Evolutionary conservation across 1,140 invertebrate species (phyloP).

Genomic region (Zaprionus taronus): DNA sequence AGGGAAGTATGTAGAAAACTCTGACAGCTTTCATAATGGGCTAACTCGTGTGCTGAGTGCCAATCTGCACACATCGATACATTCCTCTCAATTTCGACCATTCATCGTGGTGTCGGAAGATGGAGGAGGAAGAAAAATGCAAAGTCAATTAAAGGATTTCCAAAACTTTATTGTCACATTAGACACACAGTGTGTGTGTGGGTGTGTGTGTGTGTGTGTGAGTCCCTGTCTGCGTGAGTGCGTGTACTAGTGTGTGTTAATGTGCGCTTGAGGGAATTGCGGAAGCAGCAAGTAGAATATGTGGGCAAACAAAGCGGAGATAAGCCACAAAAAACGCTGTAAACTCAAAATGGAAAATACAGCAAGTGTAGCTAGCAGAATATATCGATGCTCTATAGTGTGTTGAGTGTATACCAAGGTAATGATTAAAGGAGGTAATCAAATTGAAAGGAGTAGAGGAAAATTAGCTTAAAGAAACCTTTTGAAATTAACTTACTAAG

Average conservation of each 20-base stretch:
- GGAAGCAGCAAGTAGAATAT: slow-evolving; percentile 12
- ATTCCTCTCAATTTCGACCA: slow-evolving; percentile 32
- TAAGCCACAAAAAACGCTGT: slow-evolving; percentile 60
- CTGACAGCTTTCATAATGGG: slow-evolving; percentile 38
- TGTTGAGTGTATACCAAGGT: too few species aligned
- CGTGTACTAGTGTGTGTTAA: slow-evolving; percentile 18
- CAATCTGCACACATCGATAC: slow-evolving; percentile 11
- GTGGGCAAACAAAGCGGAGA: slow-evolving; percentile 42
- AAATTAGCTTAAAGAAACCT: too few species aligned
- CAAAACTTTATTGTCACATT: slow-evolving; percentile 72
- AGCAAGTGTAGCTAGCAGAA: not conserved
- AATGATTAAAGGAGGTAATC: too few species aligned
- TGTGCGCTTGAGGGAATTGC: slow-evolving; percentile 27
- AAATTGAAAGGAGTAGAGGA: too few species aligned
- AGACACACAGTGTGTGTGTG: slow-evolving; percentile 32
- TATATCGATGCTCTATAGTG: not conserved
- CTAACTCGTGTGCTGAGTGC: slow-evolving; percentile 35
- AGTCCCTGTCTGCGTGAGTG: slow-evolving; percentile 11
- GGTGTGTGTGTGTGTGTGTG: not conserved
- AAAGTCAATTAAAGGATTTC: slow-evolving; percentile 81
- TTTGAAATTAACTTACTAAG: too few species aligned
- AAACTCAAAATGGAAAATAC: slow-evolving; percentile 43
- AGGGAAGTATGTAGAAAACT: slow-evolving; percentile 2
- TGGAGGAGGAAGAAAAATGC: slow-evolving; percentile 34
- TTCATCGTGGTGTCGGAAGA: slow-evolving; percentile 38